These are phyloP conservation scores for Pygoscelis antarcticus DNA, from an alignment of 2,113 vertebrate species.

Conservation along the genomic window DNA sequence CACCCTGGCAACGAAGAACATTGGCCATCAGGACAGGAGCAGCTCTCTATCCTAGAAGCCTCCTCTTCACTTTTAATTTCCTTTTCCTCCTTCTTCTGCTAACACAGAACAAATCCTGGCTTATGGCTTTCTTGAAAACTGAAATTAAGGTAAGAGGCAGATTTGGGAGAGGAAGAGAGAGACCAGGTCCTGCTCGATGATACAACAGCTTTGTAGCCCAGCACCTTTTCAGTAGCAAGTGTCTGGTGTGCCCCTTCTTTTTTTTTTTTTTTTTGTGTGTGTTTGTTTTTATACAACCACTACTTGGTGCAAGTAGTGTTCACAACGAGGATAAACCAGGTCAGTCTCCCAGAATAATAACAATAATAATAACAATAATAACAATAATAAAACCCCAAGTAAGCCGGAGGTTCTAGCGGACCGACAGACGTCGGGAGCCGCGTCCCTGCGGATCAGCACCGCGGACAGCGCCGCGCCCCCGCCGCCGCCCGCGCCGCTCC, in stretches of 20 bases:
- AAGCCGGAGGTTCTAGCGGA: accelerated
- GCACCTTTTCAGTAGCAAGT: background rate
- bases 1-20: background rate
- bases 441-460: constrained; percentile 58
- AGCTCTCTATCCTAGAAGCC: background rate
- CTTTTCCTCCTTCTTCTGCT: background rate
- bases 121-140: background rate
- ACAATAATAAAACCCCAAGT: accelerated
- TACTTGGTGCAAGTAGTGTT: background rate
- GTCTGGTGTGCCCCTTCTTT: background rate
- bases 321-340: background rate
- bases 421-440: accelerated
- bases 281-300: background rate
- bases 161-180: background rate
- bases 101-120: background rate
- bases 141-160: background rate
- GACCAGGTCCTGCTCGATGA: background rate
- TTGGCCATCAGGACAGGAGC: background rate
- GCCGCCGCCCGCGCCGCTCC: accelerated
- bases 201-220: background rate
- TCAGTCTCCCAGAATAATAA: background rate
- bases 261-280: no score
- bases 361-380: background rate
- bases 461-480: constrained; percentile 57
- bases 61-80: constrained; percentile 4